Conservation (phyloP, 2,888 invertebrate species). For the Tholera decimalis region DNA sequence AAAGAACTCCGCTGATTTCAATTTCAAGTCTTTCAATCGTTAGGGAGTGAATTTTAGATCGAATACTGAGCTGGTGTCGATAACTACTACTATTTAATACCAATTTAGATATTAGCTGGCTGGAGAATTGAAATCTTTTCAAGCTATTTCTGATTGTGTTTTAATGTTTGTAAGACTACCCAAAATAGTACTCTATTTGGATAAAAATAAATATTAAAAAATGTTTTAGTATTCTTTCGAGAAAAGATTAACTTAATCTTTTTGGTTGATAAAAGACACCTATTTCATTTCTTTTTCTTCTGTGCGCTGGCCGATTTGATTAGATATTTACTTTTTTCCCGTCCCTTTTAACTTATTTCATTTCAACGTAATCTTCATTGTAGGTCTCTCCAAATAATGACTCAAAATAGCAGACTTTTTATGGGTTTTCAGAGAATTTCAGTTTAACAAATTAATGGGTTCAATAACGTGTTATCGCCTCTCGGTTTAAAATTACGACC, state of each 20-base stretch:
- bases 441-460: conserved; percentile 32
- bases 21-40: conserved; percentile 53
- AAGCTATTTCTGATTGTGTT: not conserved
- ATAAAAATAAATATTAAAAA: not conserved
- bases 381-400: not conserved
- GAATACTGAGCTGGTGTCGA: conserved; percentile 39
- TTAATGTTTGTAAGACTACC: not conserved
- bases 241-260: not conserved
- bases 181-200: not conserved
- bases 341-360: not conserved
- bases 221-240: too few relatives aligned
- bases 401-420: conserved; percentile 1
- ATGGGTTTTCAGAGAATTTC: conserved; percentile 13
- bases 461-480: conserved; percentile 50
- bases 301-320: not conserved
- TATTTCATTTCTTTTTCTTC: conserved; percentile 1
- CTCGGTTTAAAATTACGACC: conserved; percentile 44
- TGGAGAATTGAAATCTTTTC: not conserved
- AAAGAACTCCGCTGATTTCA: conserved; percentile 60
- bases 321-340: not conserved
- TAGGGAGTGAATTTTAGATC: conserved; percentile 54
- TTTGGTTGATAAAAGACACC: not conserved
- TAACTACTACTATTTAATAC: conserved; percentile 53
- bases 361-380: not conserved
- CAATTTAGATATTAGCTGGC: conserved; percentile 38